These are phyloP conservation scores for Melipona quadrifasciata DNA, from an alignment of 1,140 invertebrate species.

Conservation along the genomic window DNA sequence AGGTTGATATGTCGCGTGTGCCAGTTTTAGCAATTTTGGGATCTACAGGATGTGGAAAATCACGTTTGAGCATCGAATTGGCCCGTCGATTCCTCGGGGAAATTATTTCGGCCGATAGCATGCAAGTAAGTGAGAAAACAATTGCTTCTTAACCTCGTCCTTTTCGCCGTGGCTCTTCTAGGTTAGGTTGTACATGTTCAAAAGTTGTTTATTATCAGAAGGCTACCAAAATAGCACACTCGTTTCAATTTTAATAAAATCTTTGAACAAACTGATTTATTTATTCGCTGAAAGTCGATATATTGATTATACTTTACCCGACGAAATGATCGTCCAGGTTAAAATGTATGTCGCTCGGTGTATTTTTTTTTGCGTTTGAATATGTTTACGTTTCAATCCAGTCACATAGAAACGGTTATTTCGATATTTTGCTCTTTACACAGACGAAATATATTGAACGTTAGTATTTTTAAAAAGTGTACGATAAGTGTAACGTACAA, in stretches of 20 bases:
- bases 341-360: not conserved
- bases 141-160: no score
- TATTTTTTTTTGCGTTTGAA: not conserved
- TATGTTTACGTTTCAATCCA: not conserved
- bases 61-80: constrained; percentile 96
- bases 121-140: constrained; percentile 91
- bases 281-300: not conserved
- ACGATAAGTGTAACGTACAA: not conserved
- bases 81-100: constrained; percentile 95
- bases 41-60: constrained; percentile 98
- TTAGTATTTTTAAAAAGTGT: not conserved
- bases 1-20: constrained; percentile 76
- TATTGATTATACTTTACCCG: not conserved
- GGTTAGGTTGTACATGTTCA: constrained; percentile 52
- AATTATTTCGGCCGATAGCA: constrained; percentile 99
- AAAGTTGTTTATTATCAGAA: constrained; percentile 43
- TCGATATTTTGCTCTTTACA: no score
- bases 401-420: not conserved
- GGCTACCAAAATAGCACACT: not conserved
- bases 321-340: not conserved
- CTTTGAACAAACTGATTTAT: no score
- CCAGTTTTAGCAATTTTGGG: constrained; percentile 96
- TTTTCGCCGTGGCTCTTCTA: not conserved
- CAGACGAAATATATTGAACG: not conserved
- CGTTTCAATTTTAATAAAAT: not conserved